Base-by-base conservation (phyloP, 2,888 invertebrate species). In the Drosophila flavopinicola region DNA sequence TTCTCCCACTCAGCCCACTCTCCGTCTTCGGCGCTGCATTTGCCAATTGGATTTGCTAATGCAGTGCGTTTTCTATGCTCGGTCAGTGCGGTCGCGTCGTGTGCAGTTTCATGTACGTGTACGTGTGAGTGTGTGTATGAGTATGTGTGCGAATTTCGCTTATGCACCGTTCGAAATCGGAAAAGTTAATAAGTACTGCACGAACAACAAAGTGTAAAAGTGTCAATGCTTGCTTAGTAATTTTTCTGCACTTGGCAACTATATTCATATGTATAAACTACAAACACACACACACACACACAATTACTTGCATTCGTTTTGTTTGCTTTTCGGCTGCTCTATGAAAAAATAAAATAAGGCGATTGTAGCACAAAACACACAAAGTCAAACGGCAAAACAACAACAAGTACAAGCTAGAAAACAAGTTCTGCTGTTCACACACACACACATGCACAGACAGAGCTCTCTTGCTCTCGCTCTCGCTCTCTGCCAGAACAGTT, bases 1-100 rank as follows among this genome's bases (percentile, higher is more conserved):
- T 6, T 44, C 44, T 30, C n/a, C 9, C 54, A 37, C 35, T 30
- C n/a, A n/a, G 20, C 6, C 13, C 20, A 20, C 20, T 20, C 20
- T 20, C 20, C 4, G 23, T 45, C 30, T 48, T 15, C 7, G 17
- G 11, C 48, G 49, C 33, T 71, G 61, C 48, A 60, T 53, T 68
- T 73, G 52, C 49, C 7, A 47, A 51, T 60, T 57, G 39, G 25
- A 23, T 57, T 61, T 52, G 66, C 59, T 42, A 59, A 58, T 71
- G 75, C 75, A 73, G 73, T 75, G 61, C 54, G 49, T 57, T 76
- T 71, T 56, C 56, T 71, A 57, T 66, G 49, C 48, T 66, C 49
- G 66, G 11, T 48, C 30, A 32, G 56, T 61, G 66, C 54, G 49
- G 71, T 75, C 42, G 53, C 27, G 38, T 38, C 42, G 32, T 7